Conservation (phyloP, 2,113 vertebrate genomes). For the Zosterops hypoxanthus region DNA sequence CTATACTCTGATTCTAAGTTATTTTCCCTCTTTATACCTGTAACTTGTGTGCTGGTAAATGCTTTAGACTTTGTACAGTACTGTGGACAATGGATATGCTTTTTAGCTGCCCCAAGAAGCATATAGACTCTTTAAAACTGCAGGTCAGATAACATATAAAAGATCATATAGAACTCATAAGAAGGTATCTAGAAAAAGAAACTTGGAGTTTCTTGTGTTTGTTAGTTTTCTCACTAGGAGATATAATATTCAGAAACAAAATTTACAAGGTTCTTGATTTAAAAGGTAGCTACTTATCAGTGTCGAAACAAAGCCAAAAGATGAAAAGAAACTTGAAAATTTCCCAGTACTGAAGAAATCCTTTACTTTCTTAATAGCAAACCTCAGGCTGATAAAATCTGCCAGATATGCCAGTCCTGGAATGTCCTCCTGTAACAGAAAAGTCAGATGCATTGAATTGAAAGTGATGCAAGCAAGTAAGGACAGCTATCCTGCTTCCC, state of each 20-base stretch:
- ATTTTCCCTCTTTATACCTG: not conserved
- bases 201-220: not conserved
- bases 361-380: not conserved
- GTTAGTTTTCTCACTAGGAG: not conserved
- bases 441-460: not conserved
- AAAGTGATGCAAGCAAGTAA: not conserved
- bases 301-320: not conserved
- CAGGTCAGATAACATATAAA: not conserved
- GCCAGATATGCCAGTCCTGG: not conserved
- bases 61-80: not conserved
- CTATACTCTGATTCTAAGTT: not conserved
- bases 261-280: not conserved
- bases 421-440: not conserved
- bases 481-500: not conserved
- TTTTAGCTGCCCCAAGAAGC: not conserved
- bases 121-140: not conserved
- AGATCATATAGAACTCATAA: not conserved
- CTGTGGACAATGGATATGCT: not conserved
- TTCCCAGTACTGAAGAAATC: not conserved
- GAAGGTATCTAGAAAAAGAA: not conserved
- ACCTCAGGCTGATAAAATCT: not conserved
- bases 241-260: not conserved
- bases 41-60: not conserved
- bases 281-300: not conserved
- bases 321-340: not conserved